Evolutionary conservation across 2,888 invertebrate species (phyloP), one percentile per base, ranked within the genome.

Genomic region (Trileptium ribeirensis): DNA sequence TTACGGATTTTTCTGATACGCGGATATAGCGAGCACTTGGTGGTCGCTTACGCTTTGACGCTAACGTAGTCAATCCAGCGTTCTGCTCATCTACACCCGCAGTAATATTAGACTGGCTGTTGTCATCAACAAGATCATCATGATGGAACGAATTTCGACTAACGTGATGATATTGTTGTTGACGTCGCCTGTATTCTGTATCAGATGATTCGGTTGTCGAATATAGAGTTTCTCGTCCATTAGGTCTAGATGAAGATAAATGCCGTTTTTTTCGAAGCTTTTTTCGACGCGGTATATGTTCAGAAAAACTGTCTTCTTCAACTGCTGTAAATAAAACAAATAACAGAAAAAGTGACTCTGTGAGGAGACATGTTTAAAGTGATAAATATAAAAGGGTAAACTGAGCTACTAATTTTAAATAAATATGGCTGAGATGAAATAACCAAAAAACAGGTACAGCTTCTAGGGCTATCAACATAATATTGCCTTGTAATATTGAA

Each of bases 271-370:
- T 70, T 8, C 31, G 70, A 8, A 29, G 70, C n/a, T 70, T 70
- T 70, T 70, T 70, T 19, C 70, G 70, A 15, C 33, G 70, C n/a
- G 31, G 70, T n/a, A 70, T 19, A 29, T n/a, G 15, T 8, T 29
- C 36, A 36, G 70, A 70, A 70, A 70, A 33, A 36, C n/a, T 36
- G 15, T 70, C 70, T 70, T 70, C 70, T 19, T 70, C 70, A 70
- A 70, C 3, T 29, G 36, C 70, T 70, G 64, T 33, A 70, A 70
- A 70, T 8, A 70, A 70, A 36, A 70, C 33, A 33, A 8, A 29
- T 8, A 86, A 82, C n/a, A n/a, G n/a, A n/a, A n/a, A n/a, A n/a
- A n/a, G n/a, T n/a, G n/a, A n/a, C n/a, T n/a, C n/a, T n/a, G n/a
- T n/a, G n/a, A n/a, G n/a, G n/a, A n/a, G n/a, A n/a, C n/a, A n/a